Percentiles rank a stretch among this genome's conserved stretches.
phyloP scores from a whole-genome alignment of 2,797 vertebrate genomes.

The Picus viridis region DNA sequence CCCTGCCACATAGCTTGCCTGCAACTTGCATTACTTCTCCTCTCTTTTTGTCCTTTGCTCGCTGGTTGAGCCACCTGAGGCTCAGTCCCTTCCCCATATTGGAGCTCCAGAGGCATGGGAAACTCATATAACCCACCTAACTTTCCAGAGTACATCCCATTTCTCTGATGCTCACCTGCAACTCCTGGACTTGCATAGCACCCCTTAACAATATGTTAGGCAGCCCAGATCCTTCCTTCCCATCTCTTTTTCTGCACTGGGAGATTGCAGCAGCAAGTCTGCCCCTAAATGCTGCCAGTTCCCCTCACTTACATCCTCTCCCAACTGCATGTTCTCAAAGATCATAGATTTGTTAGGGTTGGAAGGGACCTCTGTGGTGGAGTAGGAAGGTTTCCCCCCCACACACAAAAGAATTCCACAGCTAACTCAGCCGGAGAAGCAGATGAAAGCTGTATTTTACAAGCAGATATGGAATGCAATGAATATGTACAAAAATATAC shows the following conservation, averaged over 20 bases:
- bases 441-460: no score
- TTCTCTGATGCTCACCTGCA: accelerated
- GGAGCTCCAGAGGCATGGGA: neutral
- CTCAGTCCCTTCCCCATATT: neutral
- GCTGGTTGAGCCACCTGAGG: neutral
- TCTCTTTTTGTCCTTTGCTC: neutral
- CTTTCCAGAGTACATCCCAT: neutral
- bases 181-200: accelerated
- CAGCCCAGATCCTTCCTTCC: neutral
- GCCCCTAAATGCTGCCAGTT: neutral
- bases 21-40: neutral
- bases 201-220: neutral
- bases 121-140: neutral
- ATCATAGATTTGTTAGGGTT: no score
- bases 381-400: no score
- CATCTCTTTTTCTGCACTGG: neutral
- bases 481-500: no score
- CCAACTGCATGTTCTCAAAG: neutral
- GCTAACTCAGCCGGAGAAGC: no score
- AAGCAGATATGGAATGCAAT: no score
- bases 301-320: neutral
- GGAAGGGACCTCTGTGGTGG: no score
- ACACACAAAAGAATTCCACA: no score
- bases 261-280: neutral
- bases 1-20: neutral